A percentile compares a stretch with the other conserved stretches of the same genome.
Evolutionary conservation across 2,888 invertebrate species (phyloP).

Genomic region (Seira sanloemensis): DNA sequence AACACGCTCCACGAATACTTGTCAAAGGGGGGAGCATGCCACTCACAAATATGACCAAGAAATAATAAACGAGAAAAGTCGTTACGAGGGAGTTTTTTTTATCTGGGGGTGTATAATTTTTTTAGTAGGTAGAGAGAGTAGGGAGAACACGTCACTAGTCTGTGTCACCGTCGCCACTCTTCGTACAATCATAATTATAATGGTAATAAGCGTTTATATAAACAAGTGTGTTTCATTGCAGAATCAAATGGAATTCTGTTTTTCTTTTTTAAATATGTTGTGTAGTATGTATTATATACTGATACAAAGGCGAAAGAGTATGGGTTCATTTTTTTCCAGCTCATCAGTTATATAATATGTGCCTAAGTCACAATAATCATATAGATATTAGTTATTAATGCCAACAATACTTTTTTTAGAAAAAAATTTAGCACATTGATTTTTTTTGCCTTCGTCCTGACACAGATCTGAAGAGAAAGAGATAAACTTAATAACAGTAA

Average conservation of each 20-base stretch:
- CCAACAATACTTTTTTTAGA: constrained; percentile 38
- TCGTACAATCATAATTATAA: constrained; percentile 34
- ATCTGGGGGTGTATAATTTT: too few species aligned
- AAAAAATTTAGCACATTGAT: constrained; percentile 34
- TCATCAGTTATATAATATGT: constrained; percentile 60
- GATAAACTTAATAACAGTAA: constrained; percentile 40
- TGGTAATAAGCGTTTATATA: constrained; percentile 55
- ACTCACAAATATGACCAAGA: constrained; percentile 52
- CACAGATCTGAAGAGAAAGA: constrained; percentile 37
- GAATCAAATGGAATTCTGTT: constrained; percentile 58
- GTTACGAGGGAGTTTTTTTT: background rate
- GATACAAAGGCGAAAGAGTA: constrained; percentile 65
- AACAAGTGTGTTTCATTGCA: constrained; percentile 54
- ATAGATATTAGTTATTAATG: constrained; percentile 35
- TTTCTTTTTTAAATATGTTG: background rate
- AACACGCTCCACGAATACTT: constrained; percentile 20
- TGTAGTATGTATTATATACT: constrained; percentile 38
- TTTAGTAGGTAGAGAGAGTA: background rate
- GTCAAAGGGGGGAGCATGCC: constrained; percentile 10
- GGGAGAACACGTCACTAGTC: constrained; percentile 35
- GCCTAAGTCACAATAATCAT: constrained; percentile 54
- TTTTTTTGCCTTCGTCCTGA: constrained; percentile 22
- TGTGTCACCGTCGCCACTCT: constrained; percentile 26
- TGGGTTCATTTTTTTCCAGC: constrained; percentile 61
- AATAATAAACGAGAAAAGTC: constrained; percentile 9